Percentiles rank a stretch among this genome's conserved stretches.
These are phyloP conservation scores for Spatula versicolor DNA, from an alignment of 2,797 vertebrate genomes.

Conservation along the genomic window DNA sequence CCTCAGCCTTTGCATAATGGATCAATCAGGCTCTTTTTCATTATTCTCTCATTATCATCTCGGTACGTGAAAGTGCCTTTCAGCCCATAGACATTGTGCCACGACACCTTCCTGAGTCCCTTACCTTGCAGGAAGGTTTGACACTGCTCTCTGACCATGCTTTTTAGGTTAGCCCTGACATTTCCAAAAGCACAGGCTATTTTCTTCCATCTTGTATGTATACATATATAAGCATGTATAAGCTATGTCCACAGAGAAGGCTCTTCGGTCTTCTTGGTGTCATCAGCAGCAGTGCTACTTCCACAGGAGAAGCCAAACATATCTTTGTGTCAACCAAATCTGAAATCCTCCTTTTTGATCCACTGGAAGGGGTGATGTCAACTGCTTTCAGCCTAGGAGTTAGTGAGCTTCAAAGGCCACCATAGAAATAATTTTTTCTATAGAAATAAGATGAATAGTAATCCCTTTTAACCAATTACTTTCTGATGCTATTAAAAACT, in stretches of 20 bases:
- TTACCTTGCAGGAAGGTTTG: background rate
- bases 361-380: background rate
- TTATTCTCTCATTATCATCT: background rate
- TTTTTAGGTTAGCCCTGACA: background rate
- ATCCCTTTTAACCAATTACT: background rate
- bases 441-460: background rate
- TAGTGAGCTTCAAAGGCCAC: background rate
- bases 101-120: background rate
- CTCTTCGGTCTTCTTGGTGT: background rate
- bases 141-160: background rate
- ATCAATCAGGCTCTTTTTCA: background rate
- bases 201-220: background rate
- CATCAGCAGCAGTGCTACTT: background rate
- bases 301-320: background rate
- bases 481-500: background rate
- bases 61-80: background rate
- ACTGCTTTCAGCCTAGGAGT: background rate
- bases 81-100: too few relatives aligned
- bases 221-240: fast-evolving
- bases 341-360: background rate
- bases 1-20: background rate
- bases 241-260: background rate
- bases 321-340: background rate
- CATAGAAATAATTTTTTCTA: background rate
- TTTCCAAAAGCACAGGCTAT: background rate